Evolutionary conservation across 2,797 vertebrate species (phyloP), one percentile per base, ranked within the genome.

Genomic region (Pelobates cultripes): DNA sequence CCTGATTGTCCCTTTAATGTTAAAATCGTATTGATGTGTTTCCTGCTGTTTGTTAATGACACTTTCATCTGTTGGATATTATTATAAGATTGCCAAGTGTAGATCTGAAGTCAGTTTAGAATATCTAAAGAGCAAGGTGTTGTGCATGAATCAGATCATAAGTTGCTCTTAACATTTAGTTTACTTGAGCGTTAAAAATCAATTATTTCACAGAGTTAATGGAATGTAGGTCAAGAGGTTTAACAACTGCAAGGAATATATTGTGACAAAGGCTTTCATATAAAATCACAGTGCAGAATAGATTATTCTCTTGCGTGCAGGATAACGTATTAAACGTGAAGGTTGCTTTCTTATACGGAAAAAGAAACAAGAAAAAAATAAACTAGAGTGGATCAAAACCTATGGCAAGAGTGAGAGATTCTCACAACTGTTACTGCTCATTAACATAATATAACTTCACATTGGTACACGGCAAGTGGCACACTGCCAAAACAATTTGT

Each of bases 111-210:
- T 44, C 10, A 53, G 10, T 8, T 72, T 15, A 17, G 28, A 15
- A 45, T 3, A 69, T 7, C 42, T 43, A 45, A 75, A 75, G 55
- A 63, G 3, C 63, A 7, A 75, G 44, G 57, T 9, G 53, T n/a
- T 42, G 17, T 61, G 55, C 15, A 74, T 60, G 3, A 75, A 66
- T 57, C 17, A 74, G 17, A 12, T 10, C 8, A 60, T 80, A 41
- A 6, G 42, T 15, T 51, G 71, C 28, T 13, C 42, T 74, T 43
- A 43, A 74, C 7, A 40, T 45, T 55, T 7, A 2, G 73, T 76
- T 64, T 7, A 43, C 45, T 15, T 43, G 43, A 75, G 28, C 55
- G 69, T 53, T 70, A 79, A 42, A 70, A 78, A 78, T 78, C 55
- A 55, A 51, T 51, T 51, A 60, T 60, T 73, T 15, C 53, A 74